Percentiles rank a stretch among this genome's conserved stretches.
These are phyloP conservation scores for Deroplatys truncata DNA, from an alignment of 2,888 invertebrate species.

Conservation along the genomic window DNA sequence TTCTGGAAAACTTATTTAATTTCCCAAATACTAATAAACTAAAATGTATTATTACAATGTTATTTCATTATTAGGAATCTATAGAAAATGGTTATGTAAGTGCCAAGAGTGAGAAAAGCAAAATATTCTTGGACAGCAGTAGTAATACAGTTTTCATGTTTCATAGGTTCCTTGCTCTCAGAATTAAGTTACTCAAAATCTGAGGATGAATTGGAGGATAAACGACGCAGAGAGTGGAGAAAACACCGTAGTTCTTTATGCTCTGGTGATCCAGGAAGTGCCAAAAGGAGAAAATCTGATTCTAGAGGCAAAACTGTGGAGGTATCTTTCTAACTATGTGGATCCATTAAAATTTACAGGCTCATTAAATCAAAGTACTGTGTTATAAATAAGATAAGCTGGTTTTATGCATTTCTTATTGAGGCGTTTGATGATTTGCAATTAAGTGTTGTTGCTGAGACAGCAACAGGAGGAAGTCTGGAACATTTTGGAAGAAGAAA, in stretches of 20 bases:
- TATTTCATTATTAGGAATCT: neutral
- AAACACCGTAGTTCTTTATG: slow-evolving; percentile 38
- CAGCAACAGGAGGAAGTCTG: too few relatives aligned
- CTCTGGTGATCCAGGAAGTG: slow-evolving; percentile 36
- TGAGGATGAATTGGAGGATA: slow-evolving; percentile 70
- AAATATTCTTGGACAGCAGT: neutral
- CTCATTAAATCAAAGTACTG: too few relatives aligned
- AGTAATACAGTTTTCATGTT: slow-evolving; percentile 22
- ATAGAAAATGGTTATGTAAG: neutral
- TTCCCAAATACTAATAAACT: too few relatives aligned
- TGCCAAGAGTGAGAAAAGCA: neutral
- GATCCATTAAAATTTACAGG: too few relatives aligned
- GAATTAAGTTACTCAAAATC: slow-evolving; percentile 80
- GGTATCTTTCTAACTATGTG: neutral
- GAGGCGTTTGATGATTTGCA: too few relatives aligned
- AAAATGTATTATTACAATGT: too few relatives aligned
- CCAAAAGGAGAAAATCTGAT: slow-evolving; percentile 41
- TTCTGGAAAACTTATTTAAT: too few relatives aligned
- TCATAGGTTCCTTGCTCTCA: slow-evolving; percentile 63
- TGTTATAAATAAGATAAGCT: too few relatives aligned
- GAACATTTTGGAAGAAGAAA: too few relatives aligned
- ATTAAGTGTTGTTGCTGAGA: too few relatives aligned
- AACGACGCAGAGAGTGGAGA: slow-evolving; percentile 41
- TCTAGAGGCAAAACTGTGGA: slow-evolving; percentile 37
- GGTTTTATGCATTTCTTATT: too few relatives aligned